These are phyloP conservation scores for Apus apus DNA, from an alignment of 2,113 vertebrate species.

Conservation along the genomic window DNA sequence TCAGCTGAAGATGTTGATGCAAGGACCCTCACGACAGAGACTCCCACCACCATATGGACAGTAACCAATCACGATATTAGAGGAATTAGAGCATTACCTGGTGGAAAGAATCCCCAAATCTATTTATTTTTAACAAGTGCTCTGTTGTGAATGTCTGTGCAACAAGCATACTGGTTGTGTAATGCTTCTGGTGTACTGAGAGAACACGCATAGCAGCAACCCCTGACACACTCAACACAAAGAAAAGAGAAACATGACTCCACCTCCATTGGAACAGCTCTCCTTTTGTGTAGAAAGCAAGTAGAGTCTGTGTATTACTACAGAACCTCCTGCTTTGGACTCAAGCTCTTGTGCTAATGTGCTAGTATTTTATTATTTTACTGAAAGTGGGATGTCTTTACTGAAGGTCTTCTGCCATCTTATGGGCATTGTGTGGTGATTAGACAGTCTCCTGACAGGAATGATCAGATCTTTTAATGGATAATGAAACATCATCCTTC, in stretches of 20 bases:
- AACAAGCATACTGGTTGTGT: background rate
- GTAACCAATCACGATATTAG: background rate
- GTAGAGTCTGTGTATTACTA: background rate
- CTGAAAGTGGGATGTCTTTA: background rate
- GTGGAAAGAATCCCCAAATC: background rate
- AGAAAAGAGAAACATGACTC: background rate
- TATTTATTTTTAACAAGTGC: background rate
- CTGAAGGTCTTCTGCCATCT: background rate
- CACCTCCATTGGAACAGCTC: background rate
- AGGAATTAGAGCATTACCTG: background rate
- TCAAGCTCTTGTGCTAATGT: background rate
- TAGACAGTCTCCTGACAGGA: background rate
- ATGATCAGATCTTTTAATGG: background rate
- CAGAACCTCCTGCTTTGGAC: background rate
- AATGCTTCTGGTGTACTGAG: background rate
- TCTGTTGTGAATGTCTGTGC: background rate
- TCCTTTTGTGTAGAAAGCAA: background rate
- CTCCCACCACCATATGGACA: background rate
- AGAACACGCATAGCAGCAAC: background rate
- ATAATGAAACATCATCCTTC: background rate
- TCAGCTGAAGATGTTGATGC: background rate
- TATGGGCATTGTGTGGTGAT: background rate
- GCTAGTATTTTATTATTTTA: background rate
- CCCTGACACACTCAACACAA: accelerated
- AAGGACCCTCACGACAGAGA: background rate